Percentiles rank a stretch among this genome's conserved stretches.
Evolutionary conservation across 2,888 invertebrate genomes (phyloP).

Genomic region (Morpho achilles): DNA sequence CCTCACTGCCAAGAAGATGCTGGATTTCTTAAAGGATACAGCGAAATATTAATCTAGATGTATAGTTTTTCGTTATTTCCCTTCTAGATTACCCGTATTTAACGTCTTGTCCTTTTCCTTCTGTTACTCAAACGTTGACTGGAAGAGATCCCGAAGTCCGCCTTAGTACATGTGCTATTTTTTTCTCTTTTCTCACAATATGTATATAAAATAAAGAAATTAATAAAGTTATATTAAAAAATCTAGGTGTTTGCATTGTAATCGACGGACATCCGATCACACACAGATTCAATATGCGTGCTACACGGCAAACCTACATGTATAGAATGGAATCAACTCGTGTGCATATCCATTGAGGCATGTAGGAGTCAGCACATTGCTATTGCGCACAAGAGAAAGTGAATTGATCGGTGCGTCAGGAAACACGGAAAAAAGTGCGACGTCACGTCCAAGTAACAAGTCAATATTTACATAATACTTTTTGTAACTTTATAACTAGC

Average conservation of each 20-base stretch:
- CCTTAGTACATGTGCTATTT: too few relatives aligned
- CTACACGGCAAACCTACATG: constrained; percentile 7
- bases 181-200: too few relatives aligned
- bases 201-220: too few relatives aligned
- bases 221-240: not conserved
- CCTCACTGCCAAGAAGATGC: too few relatives aligned
- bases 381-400: constrained; percentile 22
- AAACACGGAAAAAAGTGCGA: not conserved
- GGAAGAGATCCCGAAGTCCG: too few relatives aligned
- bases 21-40: too few relatives aligned
- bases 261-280: not conserved
- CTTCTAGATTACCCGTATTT: too few relatives aligned
- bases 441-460: not conserved
- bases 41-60: too few relatives aligned
- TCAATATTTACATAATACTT: not conserved
- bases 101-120: too few relatives aligned
- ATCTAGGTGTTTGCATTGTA: not conserved
- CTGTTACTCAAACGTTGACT: too few relatives aligned
- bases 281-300: constrained; percentile 5
- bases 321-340: constrained; percentile 15
- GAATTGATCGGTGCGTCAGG: not conserved
- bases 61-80: too few relatives aligned
- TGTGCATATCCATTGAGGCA: constrained; percentile 11
- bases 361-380: constrained; percentile 6
- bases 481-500: too few relatives aligned